Evolutionary conservation across 1,140 invertebrate genomes (phyloP), one percentile per base, ranked within the genome.

Genomic region (Heterodera carotae): DNA sequence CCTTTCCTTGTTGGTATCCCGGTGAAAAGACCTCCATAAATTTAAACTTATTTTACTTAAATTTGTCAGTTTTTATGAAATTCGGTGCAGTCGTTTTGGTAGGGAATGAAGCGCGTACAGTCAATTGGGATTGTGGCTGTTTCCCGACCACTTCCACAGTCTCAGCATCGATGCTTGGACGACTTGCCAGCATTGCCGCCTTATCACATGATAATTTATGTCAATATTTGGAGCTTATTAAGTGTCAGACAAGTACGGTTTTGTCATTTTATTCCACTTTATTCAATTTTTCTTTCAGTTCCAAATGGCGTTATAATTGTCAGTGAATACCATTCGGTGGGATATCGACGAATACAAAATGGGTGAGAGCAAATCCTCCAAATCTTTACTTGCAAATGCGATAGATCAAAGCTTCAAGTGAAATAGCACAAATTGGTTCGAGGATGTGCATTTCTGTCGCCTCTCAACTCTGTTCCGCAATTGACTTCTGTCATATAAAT

Each of bases 401-500:
- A 29, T 18, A 31, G 25, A 29, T 18, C 22, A 33, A 79, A 18
- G 75, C 39, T 77, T 79, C 70, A 31, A 56, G 25, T 82, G 48
- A 34, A 29, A 70, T n/a, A 43, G 80, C 53, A 22, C 12, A 69
- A 68, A 48, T 34, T 80, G 39, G 27, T 34, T 34, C 34, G 27
- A 6, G 2, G 62, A 31, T 43, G 33, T 82, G 43, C 31, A n/a
- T 75, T 33, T 56, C 64, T 18, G 34, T 82, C 7, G 64, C 69
- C 10, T 8, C 36, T 62, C 75, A 83, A 74, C 15, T 80, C 15
- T 48, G 25, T 33, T 43, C 36, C 10, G 80, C 82, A 29, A 62
- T 84, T 22, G 33, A 70, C 25, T 82, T 48, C 39, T 83, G 81
- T 56, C 80, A 82, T 74, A 67, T 76, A 27, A 80, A 82, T 59